Evolutionary conservation across 2,888 invertebrate genomes (phyloP), one percentile per base, ranked within the genome.

Genomic region (Monopis laevigella): DNA sequence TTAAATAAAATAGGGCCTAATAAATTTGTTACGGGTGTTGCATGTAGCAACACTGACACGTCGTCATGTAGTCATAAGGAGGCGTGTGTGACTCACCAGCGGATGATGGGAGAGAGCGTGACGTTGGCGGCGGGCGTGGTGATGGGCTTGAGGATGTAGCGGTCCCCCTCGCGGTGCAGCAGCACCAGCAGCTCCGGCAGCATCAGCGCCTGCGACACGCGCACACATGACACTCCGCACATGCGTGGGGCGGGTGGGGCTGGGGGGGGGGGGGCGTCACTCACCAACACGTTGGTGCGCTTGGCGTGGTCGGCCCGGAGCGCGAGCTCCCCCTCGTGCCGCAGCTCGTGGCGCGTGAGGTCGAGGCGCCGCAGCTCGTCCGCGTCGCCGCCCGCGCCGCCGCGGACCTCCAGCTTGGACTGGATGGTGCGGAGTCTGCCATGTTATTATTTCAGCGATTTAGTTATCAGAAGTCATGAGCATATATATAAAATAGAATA

Each of bases 161-260:
- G 61, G 48, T 81, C 81, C 1, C 80, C 69, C 41, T 82, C 81
- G 0, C 73, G 65, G 52, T 77, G 78, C 8, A 82, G 57, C 39
- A 82, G 53, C 27, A 80, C 73, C 27, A 82, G 54, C 45, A 63
- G 65, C 49, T 78, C 78, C 4, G 65, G 61, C 43, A 82, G 48
- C 69, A 80, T 65, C 46, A 82, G 56, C 1, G 77, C 81, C 78
- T 77, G 62, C 3, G 40, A 32, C 24, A 21, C 6, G 24, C 5
- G 24, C 6, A 21, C 24, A 21, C 24, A 7, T 8, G n/a, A n/a
- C n/a, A n/a, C n/a, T n/a, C n/a, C n/a, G n/a, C n/a, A n/a, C n/a
- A n/a, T n/a, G n/a, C n/a, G n/a, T n/a, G n/a, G n/a, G n/a, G n/a
- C n/a, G n/a, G 24, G 24, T 5, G 24, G 24, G 24, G 5, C 24